These are phyloP conservation scores for Holocentrus rufus DNA, from an alignment of 2,797 vertebrate genomes.

Conservation along the genomic window DNA sequence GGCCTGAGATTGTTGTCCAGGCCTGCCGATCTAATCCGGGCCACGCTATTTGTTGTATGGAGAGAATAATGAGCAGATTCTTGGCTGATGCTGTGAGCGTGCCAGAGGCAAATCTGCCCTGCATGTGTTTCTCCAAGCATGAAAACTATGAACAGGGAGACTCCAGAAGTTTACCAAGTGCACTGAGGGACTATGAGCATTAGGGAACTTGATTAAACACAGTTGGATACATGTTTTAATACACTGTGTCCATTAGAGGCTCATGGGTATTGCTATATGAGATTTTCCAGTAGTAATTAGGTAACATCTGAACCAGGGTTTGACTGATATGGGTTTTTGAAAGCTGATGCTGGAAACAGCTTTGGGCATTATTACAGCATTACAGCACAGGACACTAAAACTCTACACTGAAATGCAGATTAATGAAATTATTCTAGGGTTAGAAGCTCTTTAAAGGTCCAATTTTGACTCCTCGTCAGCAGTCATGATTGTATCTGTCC, in stretches of 20 bases:
- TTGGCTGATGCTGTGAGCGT: constrained; percentile 61
- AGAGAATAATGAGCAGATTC: constrained; percentile 72
- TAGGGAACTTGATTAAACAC: constrained; percentile 55
- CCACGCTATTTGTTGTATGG: constrained; percentile 49
- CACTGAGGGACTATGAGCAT: constrained; percentile 32
- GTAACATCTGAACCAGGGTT: background rate
- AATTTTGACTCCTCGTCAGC: no score
- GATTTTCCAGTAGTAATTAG: background rate
- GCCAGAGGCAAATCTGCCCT: constrained; percentile 74
- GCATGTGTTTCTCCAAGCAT: constrained; percentile 59
- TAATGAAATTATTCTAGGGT: no score
- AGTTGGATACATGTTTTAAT: constrained; percentile 34
- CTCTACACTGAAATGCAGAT: no score
- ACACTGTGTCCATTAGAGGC: constrained; percentile 5
- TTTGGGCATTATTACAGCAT: no score
- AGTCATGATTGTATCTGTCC: no score
- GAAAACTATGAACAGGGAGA: constrained; percentile 51
- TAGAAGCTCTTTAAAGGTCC: no score
- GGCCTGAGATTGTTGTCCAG: constrained; percentile 56
- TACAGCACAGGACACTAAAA: background rate
- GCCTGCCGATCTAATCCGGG: constrained; percentile 42
- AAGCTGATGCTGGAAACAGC: no score
- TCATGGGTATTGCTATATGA: background rate
- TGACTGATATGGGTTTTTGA: no score
- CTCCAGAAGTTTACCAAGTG: constrained; percentile 49